Percentiles rank a stretch among this genome's conserved stretches.
Conservation (phyloP, 2,888 invertebrate species). For the Hirtodrosophila confusa region DNA sequence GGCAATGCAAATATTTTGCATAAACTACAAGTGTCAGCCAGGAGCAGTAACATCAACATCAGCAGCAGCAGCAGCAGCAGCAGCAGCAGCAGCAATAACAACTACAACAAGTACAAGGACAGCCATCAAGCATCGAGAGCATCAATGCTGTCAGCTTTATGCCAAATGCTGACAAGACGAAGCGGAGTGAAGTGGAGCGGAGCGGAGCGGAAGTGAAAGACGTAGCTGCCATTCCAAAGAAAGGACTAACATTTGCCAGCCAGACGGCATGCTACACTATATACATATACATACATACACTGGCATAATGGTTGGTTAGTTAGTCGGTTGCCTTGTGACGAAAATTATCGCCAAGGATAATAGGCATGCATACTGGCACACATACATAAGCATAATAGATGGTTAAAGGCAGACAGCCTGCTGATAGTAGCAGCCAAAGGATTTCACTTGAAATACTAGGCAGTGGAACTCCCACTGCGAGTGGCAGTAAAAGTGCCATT, state of each 20-base stretch:
- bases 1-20: constrained; percentile 56
- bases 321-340: constrained; percentile 8
- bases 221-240: background rate
- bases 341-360: constrained; percentile 32
- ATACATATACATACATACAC: too few relatives aligned
- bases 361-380: constrained; percentile 17
- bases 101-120: constrained; percentile 12
- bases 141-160: constrained; percentile 45
- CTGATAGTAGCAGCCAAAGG: background rate
- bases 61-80: background rate
- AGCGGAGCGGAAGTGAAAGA: background rate
- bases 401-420: constrained; percentile 1
- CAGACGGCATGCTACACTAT: background rate
- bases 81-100: background rate
- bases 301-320: too few relatives aligned
- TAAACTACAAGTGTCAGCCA: constrained; percentile 46
- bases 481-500: constrained; percentile 8
- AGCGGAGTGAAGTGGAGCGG: background rate
- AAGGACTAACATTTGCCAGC: background rate
- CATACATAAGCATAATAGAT: constrained; percentile 5
- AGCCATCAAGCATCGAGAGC: constrained; percentile 32
- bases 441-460: constrained; percentile 1
- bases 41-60: constrained; percentile 8
- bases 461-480: too few relatives aligned
- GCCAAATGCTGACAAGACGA: constrained; percentile 33